These are phyloP conservation scores for Lysandra bellargus DNA, from an alignment of 2,888 invertebrate genomes.

Conservation along the genomic window DNA sequence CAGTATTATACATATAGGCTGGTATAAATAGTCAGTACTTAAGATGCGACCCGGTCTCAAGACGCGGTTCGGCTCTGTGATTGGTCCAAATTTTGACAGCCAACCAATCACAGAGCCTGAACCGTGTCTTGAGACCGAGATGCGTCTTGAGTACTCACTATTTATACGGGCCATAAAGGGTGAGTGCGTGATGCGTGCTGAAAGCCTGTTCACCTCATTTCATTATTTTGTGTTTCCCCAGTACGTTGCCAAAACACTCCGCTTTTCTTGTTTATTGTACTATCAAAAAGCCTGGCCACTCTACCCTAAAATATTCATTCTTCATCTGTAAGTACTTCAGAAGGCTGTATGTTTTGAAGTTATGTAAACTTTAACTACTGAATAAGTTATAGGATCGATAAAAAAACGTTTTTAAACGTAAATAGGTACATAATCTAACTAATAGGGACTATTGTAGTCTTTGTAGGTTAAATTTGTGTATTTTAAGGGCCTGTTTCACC, in stretches of 20 bases:
- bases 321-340: background rate
- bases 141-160: too few relatives aligned
- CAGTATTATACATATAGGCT: background rate
- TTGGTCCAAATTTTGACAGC: too few relatives aligned
- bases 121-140: too few relatives aligned
- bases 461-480: too few relatives aligned
- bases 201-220: conserved; percentile 2
- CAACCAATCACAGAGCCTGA: too few relatives aligned
- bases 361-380: background rate
- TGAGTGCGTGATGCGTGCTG: conserved; percentile 15
- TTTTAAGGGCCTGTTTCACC: too few relatives aligned
- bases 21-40: too few relatives aligned
- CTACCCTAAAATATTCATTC: background rate
- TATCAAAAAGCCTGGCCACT: background rate
- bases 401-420: background rate
- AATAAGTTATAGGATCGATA: background rate
- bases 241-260: conserved; percentile 13
- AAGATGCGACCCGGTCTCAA: too few relatives aligned
- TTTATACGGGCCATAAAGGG: background rate
- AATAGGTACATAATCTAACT: too few relatives aligned
- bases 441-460: too few relatives aligned
- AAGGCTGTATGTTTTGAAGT: background rate
- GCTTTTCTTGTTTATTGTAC: background rate
- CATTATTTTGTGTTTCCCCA: background rate
- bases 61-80: too few relatives aligned